These are phyloP conservation scores for Cryptus armator DNA, from an alignment of 2,888 invertebrate genomes.

Conservation along the genomic window DNA sequence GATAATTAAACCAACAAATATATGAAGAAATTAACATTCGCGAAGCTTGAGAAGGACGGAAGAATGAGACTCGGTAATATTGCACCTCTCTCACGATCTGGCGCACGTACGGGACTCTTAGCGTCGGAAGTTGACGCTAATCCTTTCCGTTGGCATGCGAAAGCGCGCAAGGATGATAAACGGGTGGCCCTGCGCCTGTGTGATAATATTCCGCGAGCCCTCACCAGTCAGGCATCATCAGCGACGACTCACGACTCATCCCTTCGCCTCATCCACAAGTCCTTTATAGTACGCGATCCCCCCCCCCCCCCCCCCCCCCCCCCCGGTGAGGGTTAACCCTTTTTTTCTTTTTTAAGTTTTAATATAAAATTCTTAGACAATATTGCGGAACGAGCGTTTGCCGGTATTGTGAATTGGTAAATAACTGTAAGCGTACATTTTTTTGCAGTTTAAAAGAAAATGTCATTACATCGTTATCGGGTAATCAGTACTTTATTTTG, in stretches of 20 bases:
- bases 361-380: neutral
- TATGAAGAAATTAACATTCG: neutral
- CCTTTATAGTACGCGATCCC: constrained; percentile 15
- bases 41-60: neutral
- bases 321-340: neutral
- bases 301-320: no score
- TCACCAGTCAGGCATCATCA: constrained; percentile 54
- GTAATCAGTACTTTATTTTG: no score
- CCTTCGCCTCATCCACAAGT: constrained; percentile 21
- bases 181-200: constrained; percentile 82
- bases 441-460: neutral
- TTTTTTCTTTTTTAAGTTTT: constrained; percentile 2
- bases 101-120: constrained; percentile 67
- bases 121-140: constrained; percentile 82
- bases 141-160: constrained; percentile 80
- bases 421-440: no score
- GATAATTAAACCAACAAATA: neutral
- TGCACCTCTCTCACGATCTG: constrained; percentile 46
- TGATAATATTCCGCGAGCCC: constrained; percentile 82
- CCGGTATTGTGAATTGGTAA: neutral
- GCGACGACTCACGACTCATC: constrained; percentile 37
- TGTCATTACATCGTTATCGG: no score
- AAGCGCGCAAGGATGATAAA: constrained; percentile 82
- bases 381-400: neutral
- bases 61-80: constrained; percentile 24